Percentiles rank a stretch among this genome's conserved stretches.
phyloP scores from a whole-genome alignment of 2,888 invertebrate genomes.

The Epistrophe eligans region DNA sequence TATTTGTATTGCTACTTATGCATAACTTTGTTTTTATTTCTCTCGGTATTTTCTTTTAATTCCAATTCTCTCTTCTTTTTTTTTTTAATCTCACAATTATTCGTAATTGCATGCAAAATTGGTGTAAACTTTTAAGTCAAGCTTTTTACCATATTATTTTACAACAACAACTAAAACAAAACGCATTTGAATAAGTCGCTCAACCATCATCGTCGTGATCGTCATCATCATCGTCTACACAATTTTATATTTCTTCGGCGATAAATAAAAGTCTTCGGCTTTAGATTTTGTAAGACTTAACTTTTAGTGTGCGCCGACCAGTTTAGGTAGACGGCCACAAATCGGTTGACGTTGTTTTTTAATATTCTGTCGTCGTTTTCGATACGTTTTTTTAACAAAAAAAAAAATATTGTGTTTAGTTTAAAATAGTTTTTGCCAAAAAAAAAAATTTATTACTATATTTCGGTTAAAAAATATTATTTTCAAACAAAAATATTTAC shows the following conservation, averaged over 20 bases:
- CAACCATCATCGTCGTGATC: conserved; percentile 20
- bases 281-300: conserved; percentile 80
- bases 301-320: conserved; percentile 84
- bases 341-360: conserved; percentile 76
- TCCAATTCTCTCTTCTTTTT: conserved; percentile 28
- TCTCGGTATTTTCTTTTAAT: conserved; percentile 19
- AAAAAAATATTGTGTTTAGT: conserved; percentile 53
- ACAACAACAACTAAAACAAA: conserved; percentile 26
- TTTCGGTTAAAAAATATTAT: conserved; percentile 35
- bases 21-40: conserved; percentile 12
- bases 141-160: conserved; percentile 59
- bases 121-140: conserved; percentile 55
- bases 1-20: not conserved
- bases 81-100: conserved; percentile 21
- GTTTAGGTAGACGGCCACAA: conserved; percentile 84
- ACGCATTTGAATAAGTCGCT: conserved; percentile 78
- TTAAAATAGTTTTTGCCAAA: conserved; percentile 28
- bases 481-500: conserved; percentile 41
- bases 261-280: conserved; percentile 78
- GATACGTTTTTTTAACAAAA: conserved; percentile 46
- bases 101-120: conserved; percentile 56
- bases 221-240: conserved; percentile 19
- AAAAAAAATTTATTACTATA: conserved; percentile 3
- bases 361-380: conserved; percentile 42
- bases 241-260: conserved; percentile 14